A percentile compares a stretch with the other conserved stretches of the same genome.
Evolutionary conservation across 2,113 vertebrate species (phyloP).

Genomic region (Manacus vitellinus): DNA sequence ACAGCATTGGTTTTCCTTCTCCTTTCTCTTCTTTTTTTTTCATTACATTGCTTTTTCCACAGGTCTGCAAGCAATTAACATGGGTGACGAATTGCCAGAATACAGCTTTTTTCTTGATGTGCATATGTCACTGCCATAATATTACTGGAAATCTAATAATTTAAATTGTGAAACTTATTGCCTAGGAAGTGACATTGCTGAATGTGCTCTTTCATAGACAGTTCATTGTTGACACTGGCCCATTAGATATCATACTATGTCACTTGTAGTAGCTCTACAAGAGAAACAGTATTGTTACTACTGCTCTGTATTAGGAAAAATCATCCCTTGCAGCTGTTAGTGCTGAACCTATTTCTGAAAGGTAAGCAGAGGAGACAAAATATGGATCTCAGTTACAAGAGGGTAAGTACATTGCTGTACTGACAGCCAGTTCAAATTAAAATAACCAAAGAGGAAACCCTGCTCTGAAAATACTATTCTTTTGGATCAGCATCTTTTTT

Average conservation of each 20-base stretch:
- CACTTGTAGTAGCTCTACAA: background rate
- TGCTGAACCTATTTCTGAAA: background rate
- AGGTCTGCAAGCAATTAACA: background rate
- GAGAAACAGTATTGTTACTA: background rate
- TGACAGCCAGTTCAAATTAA: background rate
- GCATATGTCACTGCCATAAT: background rate
- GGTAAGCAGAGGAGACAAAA: background rate
- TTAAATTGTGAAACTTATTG: conserved; percentile 24
- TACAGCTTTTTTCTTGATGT: background rate
- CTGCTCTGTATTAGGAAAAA: background rate
- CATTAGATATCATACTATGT: background rate
- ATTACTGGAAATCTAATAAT: background rate
- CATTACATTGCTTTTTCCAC: background rate
- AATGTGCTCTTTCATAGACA: background rate
- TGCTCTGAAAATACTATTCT: background rate
- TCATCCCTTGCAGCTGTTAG: background rate
- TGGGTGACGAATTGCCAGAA: background rate
- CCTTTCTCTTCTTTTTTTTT: background rate
- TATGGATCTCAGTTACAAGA: rapidly evolving
- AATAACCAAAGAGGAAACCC: background rate
- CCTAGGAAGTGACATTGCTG: conserved; percentile 4
- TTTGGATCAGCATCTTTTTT: background rate
- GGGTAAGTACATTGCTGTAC: background rate
- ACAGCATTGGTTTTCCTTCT: background rate
- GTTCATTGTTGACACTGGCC: conserved; percentile 1